Evolutionary conservation across 1,140 invertebrate genomes (phyloP).

Genomic region (Chironomus striatipennis): DNA sequence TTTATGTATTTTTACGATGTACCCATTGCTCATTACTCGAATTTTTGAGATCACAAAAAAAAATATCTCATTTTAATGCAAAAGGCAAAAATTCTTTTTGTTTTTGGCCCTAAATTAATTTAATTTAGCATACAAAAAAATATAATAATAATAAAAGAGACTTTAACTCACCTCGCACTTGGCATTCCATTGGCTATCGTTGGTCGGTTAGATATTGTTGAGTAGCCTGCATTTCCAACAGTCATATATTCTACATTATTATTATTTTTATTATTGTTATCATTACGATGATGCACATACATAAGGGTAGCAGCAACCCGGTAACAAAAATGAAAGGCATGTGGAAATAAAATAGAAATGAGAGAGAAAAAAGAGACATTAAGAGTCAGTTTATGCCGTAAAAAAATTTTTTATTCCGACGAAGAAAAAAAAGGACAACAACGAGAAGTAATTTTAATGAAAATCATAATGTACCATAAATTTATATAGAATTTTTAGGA

Average conservation of each 20-base stretch:
- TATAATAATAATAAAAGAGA: too few relatives aligned
- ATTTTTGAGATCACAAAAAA: too few relatives aligned
- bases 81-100: too few relatives aligned
- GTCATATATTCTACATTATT: conserved; percentile 15
- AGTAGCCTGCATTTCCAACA: conserved; percentile 3
- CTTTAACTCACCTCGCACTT: not conserved
- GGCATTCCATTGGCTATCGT: conserved; percentile 12
- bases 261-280: not conserved
- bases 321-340: not conserved
- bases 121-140: too few relatives aligned
- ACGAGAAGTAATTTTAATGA: conserved; percentile 15
- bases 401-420: not conserved
- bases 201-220: not conserved
- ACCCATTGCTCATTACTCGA: too few relatives aligned
- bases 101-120: too few relatives aligned
- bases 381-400: conserved; percentile 8
- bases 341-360: not conserved
- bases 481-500: not conserved
- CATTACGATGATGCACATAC: not conserved
- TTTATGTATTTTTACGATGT: too few relatives aligned
- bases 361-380: conserved; percentile 17
- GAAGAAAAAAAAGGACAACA: conserved; percentile 11
- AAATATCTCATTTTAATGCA: too few relatives aligned
- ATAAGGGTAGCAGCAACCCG: not conserved
- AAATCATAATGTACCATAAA: conserved; percentile 20